phyloP scores from a whole-genome alignment of 2,888 invertebrate species.

The Xestia ashworthii region DNA sequence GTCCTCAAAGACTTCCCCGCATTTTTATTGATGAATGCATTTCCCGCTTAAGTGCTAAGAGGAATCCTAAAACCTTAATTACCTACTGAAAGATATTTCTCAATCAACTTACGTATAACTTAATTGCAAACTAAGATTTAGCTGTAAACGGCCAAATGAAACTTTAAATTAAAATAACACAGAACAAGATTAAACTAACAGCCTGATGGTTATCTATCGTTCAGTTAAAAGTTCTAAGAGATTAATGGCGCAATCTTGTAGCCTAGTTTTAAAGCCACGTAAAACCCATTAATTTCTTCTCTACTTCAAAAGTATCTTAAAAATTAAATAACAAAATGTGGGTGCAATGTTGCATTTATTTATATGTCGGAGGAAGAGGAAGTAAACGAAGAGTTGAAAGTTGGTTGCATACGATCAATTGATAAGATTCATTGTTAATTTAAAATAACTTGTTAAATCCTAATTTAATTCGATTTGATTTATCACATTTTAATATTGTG shows the following conservation, averaged over 20 bases:
- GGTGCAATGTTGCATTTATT: not conserved
- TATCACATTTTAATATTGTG: no score
- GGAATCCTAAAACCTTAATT: constrained; percentile 6
- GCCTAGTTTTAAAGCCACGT: constrained; percentile 21
- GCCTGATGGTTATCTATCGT: constrained; percentile 48
- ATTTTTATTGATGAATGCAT: no score
- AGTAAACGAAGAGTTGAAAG: no score
- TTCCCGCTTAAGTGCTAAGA: not conserved
- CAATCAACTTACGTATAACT: constrained; percentile 30
- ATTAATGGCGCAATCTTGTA: constrained; percentile 47
- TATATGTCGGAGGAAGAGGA: no score
- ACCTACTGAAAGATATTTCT: constrained; percentile 5
- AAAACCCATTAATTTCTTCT: constrained; percentile 5
- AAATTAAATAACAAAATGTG: not conserved
- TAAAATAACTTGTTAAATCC: no score
- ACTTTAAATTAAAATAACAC: constrained; percentile 58
- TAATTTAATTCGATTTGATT: no score
- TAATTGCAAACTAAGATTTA: constrained; percentile 50
- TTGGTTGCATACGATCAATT: no score
- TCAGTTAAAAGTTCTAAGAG: constrained; percentile 52
- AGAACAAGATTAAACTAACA: constrained; percentile 53
- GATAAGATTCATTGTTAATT: no score
- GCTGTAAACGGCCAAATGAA: constrained; percentile 39
- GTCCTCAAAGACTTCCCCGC: no score
- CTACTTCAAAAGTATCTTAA: not conserved